phyloP scores from a whole-genome alignment of 1,140 invertebrate species.

The Triops longicaudatus region DNA sequence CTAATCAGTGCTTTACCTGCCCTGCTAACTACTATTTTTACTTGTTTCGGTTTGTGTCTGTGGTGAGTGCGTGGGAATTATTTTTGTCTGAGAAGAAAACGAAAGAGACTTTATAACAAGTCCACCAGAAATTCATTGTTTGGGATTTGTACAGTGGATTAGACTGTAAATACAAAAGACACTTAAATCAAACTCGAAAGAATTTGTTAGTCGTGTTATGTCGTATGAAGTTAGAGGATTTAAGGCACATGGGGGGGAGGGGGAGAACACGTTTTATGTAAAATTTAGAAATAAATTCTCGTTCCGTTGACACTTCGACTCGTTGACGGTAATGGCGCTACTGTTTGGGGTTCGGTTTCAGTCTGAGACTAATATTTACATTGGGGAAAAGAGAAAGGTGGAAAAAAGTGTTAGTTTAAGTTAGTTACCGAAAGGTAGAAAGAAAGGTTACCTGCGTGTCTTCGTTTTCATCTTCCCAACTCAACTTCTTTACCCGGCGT shows the following conservation, averaged over 20 bases:
- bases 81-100: neutral
- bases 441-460: neutral
- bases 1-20: constrained; percentile 27
- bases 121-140: neutral
- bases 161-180: constrained; percentile 15
- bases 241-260: neutral
- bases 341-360: neutral
- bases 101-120: neutral
- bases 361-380: neutral
- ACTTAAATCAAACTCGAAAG: neutral
- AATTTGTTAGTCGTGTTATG: neutral
- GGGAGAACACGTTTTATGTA: neutral
- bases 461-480: constrained; percentile 56
- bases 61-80: neutral
- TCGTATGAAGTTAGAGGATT: neutral
- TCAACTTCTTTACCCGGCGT: constrained; percentile 58
- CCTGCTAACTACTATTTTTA: neutral
- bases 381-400: neutral
- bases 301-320: neutral
- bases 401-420: neutral
- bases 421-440: neutral
- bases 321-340: neutral
- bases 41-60: neutral
- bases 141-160: neutral
- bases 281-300: constrained; percentile 3